These are phyloP conservation scores for Rapana venosa DNA, from an alignment of 2,888 invertebrate species.

Conservation along the genomic window DNA sequence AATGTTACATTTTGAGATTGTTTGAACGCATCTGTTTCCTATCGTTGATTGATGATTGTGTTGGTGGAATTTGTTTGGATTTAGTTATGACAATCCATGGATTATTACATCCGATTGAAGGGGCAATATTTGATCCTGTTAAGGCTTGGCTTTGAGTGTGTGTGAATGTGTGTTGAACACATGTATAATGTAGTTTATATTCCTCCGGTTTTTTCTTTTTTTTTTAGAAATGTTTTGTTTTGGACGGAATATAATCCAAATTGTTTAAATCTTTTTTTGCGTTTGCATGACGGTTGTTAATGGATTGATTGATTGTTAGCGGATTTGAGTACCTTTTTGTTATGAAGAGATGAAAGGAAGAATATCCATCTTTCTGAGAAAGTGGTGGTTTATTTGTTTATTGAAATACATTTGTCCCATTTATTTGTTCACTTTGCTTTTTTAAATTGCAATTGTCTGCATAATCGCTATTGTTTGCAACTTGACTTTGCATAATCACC, in stretches of 20 bases:
- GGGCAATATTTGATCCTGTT: conserved; percentile 24
- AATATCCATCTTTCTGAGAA: not conserved
- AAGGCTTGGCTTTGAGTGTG: not conserved
- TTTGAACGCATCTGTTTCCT: too few species aligned
- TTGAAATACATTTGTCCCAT: not conserved
- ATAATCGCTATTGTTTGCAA: not conserved
- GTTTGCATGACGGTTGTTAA: not conserved
- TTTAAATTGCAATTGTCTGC: not conserved
- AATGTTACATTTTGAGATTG: too few species aligned
- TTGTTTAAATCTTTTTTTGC: not conserved
- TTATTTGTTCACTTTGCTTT: not conserved
- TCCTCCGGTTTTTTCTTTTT: not conserved
- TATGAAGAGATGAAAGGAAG: not conserved
- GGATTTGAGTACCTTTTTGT: too few species aligned
- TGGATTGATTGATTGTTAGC: not conserved
- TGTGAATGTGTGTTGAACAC: not conserved
- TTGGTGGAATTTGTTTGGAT: not conserved
- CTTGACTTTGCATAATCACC: not conserved
- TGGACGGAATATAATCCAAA: not conserved
- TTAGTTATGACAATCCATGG: not conserved
- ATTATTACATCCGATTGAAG: not conserved
- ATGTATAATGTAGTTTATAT: conserved; percentile 10
- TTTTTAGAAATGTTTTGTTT: not conserved
- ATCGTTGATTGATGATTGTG: too few species aligned
- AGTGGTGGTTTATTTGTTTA: not conserved